Evolutionary conservation across 1,140 invertebrate genomes (phyloP), one percentile per base, ranked within the genome.

Genomic region (Nasonia longicornis): DNA sequence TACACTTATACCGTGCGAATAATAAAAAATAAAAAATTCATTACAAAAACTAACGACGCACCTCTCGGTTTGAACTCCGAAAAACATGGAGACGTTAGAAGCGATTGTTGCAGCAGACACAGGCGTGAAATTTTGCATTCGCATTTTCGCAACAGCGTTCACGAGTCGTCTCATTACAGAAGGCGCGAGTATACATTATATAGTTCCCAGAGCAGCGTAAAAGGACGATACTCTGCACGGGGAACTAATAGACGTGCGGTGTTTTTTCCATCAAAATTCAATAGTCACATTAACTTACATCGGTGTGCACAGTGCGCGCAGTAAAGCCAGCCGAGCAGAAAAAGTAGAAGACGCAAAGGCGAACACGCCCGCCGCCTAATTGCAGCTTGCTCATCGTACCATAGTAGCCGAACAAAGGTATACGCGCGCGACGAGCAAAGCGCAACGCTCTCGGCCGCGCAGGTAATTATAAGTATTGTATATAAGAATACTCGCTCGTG

Each of bases 371-470:
- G 52, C 20, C 35, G 69, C 29, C 29, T 71, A 71, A 71, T 71
- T 71, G 35, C 35, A 71, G 69, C 16, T 42, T 42, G 69, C 69
- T 71, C 69, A 20, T 71, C 69, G 69, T 31, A 31, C 29, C 4
- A 42, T 16, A 58, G 20, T 58, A 20, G 3, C 52, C 7, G 52
- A 58, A 58, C 52, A 58, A 58, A 58, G 52, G 52, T 7, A 42
- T 42, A 42, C 8, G 8, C 7, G 38, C 26, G 22, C 64, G 64
- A 67, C 64, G 64, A 31, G 64, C 7, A 29, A 31, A 11, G 26
- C 29, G 64, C 64, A 29, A 26, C n/a, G 63, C 14, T 45, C 42
- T 14, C 45, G 45, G 29, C 10, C 10, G 67, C 31, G 31, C 35
- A 1, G 14, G 26, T 11, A 29, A 1, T 3, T 29, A 58, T 58